These are phyloP conservation scores for Poeciliopsis gracilis DNA, from an alignment of 2,797 vertebrate genomes.

Conservation along the genomic window DNA sequence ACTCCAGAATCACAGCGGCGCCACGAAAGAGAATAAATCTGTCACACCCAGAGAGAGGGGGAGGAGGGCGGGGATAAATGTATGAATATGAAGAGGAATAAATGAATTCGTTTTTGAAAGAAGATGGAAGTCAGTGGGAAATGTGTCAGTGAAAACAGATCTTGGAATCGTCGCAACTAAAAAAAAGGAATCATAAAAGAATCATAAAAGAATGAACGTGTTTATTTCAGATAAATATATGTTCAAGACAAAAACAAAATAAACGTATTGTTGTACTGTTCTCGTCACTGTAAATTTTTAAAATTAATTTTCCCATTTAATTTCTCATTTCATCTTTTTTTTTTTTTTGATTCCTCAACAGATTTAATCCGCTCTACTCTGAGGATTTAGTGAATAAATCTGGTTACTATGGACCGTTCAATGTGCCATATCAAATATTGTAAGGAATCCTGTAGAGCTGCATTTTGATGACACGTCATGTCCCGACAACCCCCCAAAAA, in stretches of 20 bases:
- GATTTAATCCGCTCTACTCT: constrained; percentile 1
- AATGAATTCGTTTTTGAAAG: not conserved
- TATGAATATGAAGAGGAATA: not conserved
- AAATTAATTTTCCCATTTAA: not conserved
- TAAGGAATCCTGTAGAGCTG: not conserved
- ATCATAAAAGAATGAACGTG: not conserved
- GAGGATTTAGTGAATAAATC: constrained; percentile 23
- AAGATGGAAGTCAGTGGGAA: not conserved
- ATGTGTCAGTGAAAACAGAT: not conserved
- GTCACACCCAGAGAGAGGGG: not conserved
- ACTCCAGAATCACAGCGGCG: not conserved
- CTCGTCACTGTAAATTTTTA: not conserved
- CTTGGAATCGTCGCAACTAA: not conserved
- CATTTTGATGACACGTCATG: not conserved
- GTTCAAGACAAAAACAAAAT: not conserved
- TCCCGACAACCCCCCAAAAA: not conserved
- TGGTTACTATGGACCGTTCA: not conserved
- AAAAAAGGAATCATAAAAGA: no score
- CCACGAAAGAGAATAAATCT: constrained; percentile 1
- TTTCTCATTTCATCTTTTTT: not conserved
- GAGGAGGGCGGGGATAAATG: not conserved
- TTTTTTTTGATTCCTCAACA: not conserved
- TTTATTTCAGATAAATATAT: not conserved
- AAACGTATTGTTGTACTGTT: not conserved
- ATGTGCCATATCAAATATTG: not conserved